Evolutionary conservation across 1,140 invertebrate genomes (phyloP).

Genomic region (Drosophila leontia): DNA sequence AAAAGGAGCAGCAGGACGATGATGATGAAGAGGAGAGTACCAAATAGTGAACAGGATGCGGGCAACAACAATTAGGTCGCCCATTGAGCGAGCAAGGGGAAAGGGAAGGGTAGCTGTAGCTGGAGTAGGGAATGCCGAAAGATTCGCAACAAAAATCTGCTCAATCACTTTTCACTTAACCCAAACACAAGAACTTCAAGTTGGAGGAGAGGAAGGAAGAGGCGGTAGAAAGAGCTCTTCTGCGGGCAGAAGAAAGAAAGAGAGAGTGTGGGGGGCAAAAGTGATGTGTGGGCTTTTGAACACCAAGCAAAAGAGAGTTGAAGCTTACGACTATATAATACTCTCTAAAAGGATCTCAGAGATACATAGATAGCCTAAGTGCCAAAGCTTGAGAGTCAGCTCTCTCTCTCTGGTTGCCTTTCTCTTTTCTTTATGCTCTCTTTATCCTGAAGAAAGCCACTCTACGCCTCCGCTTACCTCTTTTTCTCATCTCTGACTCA

Average conservation of each 20-base stretch:
- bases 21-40: conserved; percentile 16
- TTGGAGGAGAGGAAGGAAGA: conserved; percentile 31
- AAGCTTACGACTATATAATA: not conserved
- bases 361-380: not conserved
- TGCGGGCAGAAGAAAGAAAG: conserved; percentile 18
- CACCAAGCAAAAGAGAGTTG: conserved; percentile 36
- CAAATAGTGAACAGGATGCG: conserved; percentile 56
- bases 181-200: conserved; percentile 81
- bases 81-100: not conserved
- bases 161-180: conserved; percentile 83
- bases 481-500: not conserved
- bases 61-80: conserved; percentile 36
- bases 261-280: conserved; percentile 53
- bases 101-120: not conserved
- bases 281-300: conserved; percentile 80
- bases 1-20: conserved; percentile 29
- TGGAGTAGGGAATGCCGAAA: conserved; percentile 50
- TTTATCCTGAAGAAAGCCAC: not conserved
- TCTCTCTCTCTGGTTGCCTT: not conserved
- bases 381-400: not conserved
- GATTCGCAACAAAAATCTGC: conserved; percentile 81
- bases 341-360: not conserved
- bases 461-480: not conserved
- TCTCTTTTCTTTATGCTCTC: not conserved
- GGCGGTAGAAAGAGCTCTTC: conserved; percentile 7